Percentiles rank a stretch among this genome's conserved stretches.
These are phyloP conservation scores for Symphodus melops DNA, from an alignment of 2,113 vertebrate genomes.

Conservation along the genomic window DNA sequence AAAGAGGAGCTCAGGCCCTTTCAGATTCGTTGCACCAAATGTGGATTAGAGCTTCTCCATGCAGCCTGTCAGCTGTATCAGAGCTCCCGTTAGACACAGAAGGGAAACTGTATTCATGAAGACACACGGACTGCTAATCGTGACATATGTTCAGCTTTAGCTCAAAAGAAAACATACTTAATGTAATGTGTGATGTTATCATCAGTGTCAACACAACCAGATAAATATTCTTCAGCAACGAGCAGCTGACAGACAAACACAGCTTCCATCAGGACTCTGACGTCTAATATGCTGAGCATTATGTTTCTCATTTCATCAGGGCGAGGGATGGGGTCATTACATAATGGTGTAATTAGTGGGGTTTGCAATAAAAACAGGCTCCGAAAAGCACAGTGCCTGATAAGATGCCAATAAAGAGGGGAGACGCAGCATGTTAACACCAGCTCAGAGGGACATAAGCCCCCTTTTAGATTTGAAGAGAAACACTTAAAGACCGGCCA, in stretches of 20 bases:
- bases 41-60: conserved; percentile 31
- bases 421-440: conserved; percentile 47
- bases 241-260: conserved; percentile 27
- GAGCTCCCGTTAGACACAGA: conserved; percentile 12
- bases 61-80: conserved; percentile 34
- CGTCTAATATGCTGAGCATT: conserved; percentile 25
- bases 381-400: conserved; percentile 44
- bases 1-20: conserved; percentile 5
- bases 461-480: conserved; percentile 42
- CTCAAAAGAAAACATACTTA: conserved; percentile 34
- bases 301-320: conserved; percentile 37
- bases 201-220: conserved; percentile 6
- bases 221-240: conserved; percentile 11
- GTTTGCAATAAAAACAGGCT: conserved; percentile 63
- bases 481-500: conserved; percentile 44
- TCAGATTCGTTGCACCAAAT: conserved; percentile 5
- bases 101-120: conserved; percentile 1
- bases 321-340: conserved; percentile 47
- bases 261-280: conserved; percentile 26
- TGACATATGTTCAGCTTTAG: conserved; percentile 40
- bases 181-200: conserved; percentile 44
- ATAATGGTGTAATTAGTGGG: conserved; percentile 58
- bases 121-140: conserved; percentile 28
- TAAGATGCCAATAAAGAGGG: conserved; percentile 45
- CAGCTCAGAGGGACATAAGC: conserved; percentile 43